Conservation (phyloP, 2,888 invertebrate species). For the Pardosa pseudoannulata region DNA sequence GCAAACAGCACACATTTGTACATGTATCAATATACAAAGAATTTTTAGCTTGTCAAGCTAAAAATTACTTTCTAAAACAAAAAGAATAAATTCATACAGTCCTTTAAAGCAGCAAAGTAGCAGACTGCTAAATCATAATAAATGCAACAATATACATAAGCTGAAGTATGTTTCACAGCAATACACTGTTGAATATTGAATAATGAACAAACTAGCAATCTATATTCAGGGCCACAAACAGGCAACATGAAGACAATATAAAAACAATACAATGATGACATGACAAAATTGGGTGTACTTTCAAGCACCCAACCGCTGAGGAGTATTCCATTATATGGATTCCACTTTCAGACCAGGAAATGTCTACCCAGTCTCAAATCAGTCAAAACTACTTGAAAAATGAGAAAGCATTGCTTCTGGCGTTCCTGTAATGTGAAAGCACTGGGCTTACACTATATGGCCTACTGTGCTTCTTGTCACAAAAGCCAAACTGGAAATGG, state of each 20-base stretch:
- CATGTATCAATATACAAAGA: neutral
- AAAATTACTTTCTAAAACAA: slow-evolving; percentile 17
- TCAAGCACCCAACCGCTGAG: slow-evolving; percentile 43
- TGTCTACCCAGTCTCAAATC: slow-evolving; percentile 37
- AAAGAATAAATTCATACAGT: slow-evolving; percentile 30
- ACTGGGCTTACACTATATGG: slow-evolving; percentile 63
- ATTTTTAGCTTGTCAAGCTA: slow-evolving; percentile 1
- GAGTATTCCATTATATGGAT: slow-evolving; percentile 23
- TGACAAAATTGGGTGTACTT: slow-evolving; percentile 23
- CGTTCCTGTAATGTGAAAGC: slow-evolving; percentile 53
- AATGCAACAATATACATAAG: slow-evolving; percentile 30
- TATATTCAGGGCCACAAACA: slow-evolving; percentile 48
- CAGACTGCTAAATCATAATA: slow-evolving; percentile 52
- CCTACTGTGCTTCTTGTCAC: slow-evolving; percentile 65
- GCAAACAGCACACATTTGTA: slow-evolving; percentile 5
- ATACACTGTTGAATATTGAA: neutral
- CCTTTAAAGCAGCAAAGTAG: slow-evolving; percentile 38
- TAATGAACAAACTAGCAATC: slow-evolving; percentile 21
- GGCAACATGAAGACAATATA: slow-evolving; percentile 40
- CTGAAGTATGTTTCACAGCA: slow-evolving; percentile 1
- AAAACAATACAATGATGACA: slow-evolving; percentile 31
- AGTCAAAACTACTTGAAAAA: slow-evolving; percentile 38
- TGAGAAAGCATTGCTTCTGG: slow-evolving; percentile 42
- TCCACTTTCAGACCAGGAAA: slow-evolving; percentile 41
- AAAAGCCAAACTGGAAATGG: slow-evolving; percentile 69